Evolutionary conservation across 2,797 vertebrate species (phyloP), one percentile per base, ranked within the genome.

Genomic region (Periophthalmus magnuspinnatus): DNA sequence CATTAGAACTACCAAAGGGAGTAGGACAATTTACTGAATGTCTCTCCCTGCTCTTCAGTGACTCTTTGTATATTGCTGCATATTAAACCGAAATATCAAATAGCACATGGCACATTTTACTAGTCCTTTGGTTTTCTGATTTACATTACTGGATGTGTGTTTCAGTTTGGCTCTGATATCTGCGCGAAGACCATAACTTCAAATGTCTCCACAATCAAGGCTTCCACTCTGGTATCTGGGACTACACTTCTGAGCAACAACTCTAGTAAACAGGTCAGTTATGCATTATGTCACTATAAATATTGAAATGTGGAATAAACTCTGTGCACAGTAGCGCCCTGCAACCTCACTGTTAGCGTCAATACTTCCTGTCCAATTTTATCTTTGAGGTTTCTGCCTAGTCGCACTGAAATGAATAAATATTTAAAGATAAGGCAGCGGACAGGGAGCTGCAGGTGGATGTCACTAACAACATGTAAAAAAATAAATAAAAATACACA

Each of bases 151-250:
- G 67, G 7, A 9, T 74, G 19, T 76, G 47, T 83, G 56, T 74
- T 71, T 54, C 89, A 98, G 97, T 92, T 93, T 54, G 94, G 91
- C 48, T 91, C 92, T 70, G 92, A 95, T 84, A 74, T 95, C 57
- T 93, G 93, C 85, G 84, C 90, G 22, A 92, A 89, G 75, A 90
- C 77, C 71, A 83, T 86, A 52, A 87, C 88, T 68, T 75, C 91
- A 69, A 88, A 90, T 60, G 91, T 92, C 13, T 22, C 21, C 73
- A 86, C 90, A n/a, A 89, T 87, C 17, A 94, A 93, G 85, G 82
- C 83, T 62, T 88, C 93, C 74, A 93, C 86, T 86, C 89, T 93
- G 2, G 88, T 85, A 65, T 89, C 92, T 69, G 75, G 91, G 57
- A 81, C 88, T 28, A 9, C 59, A 33, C 52, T 11, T 9, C 71